These are phyloP conservation scores for Hyaena hyaena DNA, from an alignment of 2,113 vertebrate genomes.

Conservation along the genomic window DNA sequence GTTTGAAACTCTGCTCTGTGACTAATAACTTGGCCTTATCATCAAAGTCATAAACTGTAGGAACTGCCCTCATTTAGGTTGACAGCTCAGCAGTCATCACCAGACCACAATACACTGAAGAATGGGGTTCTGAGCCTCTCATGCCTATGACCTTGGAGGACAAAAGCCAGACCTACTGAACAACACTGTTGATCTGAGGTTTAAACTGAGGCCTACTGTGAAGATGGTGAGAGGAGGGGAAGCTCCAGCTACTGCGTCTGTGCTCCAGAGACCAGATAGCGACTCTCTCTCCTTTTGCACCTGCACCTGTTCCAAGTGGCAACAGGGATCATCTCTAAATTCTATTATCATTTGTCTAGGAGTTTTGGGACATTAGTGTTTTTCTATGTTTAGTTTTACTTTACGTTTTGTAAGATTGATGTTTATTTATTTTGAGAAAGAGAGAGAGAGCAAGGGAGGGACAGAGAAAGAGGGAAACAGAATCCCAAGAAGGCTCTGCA, in stretches of 20 bases:
- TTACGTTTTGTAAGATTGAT: neutral
- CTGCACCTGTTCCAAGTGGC: neutral
- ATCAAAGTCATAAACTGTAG: neutral
- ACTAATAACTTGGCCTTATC: neutral
- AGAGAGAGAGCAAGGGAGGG: too few species aligned
- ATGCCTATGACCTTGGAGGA: neutral
- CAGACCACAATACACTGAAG: neutral
- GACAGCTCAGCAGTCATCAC: neutral
- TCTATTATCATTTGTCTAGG: neutral
- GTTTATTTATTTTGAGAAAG: too few species aligned
- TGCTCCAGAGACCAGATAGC: neutral
- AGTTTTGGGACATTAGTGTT: neutral
- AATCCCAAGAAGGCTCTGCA: too few species aligned
- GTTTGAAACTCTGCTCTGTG: neutral
- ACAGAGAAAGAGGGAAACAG: too few species aligned
- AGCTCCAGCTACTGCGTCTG: rapidly evolving
- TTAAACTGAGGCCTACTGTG: neutral
- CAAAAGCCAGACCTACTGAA: neutral
- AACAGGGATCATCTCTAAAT: neutral
- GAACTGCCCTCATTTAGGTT: neutral
- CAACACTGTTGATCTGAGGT: neutral
- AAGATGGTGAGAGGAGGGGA: neutral
- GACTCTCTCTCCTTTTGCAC: neutral
- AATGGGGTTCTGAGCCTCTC: neutral
- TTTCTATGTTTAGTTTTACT: neutral